A percentile compares a stretch with the other conserved stretches of the same genome.
These are phyloP conservation scores for Pocillopora grandis DNA, from an alignment of 92 coral and sea anemone species.

Conservation along the genomic window DNA sequence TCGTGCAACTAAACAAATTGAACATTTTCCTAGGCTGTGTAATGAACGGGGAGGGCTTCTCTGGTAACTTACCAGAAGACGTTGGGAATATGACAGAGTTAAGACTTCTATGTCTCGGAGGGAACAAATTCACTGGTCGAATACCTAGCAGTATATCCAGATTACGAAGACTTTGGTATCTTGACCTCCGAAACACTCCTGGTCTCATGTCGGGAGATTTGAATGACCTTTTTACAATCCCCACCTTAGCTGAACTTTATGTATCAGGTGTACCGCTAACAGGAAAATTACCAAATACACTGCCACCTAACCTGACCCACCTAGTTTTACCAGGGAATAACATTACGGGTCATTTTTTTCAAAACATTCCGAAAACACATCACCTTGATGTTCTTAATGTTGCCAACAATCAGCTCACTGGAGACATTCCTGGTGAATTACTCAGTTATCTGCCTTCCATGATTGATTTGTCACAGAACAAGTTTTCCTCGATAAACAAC, in stretches of 20 bases:
- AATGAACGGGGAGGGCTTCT: conserved; percentile 39
- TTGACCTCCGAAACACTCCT: conserved; percentile 58
- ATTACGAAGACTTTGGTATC: conserved; percentile 31
- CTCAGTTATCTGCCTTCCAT: background rate
- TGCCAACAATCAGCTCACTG: conserved; percentile 46
- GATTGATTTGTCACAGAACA: conserved; percentile 39
- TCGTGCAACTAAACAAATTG: conserved; percentile 31
- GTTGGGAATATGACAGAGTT: conserved; percentile 62
- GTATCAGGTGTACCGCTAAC: conserved; percentile 52
- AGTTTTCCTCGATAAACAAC: conserved; percentile 25
- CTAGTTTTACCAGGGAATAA: conserved; percentile 49
- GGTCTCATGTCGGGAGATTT: conserved; percentile 23
- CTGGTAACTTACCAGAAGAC: conserved; percentile 52
- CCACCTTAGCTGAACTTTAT: conserved; percentile 28
- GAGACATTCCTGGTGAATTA: conserved; percentile 47
- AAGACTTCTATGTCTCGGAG: conserved; percentile 43
- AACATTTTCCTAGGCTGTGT: conserved; percentile 42
- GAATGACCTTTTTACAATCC: conserved; percentile 38
- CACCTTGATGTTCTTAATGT: conserved; percentile 35
- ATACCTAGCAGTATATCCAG: conserved; percentile 54
- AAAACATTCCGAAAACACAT: conserved; percentile 16
- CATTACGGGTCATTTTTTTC: conserved; percentile 41
- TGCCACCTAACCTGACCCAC: conserved; percentile 8
- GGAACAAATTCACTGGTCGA: conserved; percentile 48
- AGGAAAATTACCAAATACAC: conserved; percentile 49